Evolutionary conservation across 2,888 invertebrate genomes (phyloP).

Genomic region (Diaprepes abbreviatus): DNA sequence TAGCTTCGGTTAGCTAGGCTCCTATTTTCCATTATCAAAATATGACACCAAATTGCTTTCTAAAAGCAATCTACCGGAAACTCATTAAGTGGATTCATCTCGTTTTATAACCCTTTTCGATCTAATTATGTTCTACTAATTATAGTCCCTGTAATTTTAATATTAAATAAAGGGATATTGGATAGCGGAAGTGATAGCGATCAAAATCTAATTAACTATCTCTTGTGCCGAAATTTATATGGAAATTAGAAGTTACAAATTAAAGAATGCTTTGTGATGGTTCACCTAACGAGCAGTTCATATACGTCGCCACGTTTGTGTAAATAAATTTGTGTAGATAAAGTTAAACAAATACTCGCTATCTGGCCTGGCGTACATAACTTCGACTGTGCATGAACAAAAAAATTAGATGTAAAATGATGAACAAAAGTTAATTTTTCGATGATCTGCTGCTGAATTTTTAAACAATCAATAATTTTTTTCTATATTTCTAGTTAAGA

Average conservation of each 20-base stretch:
- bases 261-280: background rate
- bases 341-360: too few species aligned
- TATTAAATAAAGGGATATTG: constrained; percentile 19
- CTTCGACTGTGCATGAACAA: too few species aligned
- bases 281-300: background rate
- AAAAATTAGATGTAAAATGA: too few species aligned
- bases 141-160: constrained; percentile 8
- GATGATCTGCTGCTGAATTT: too few species aligned
- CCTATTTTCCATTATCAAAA: background rate
- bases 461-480: too few species aligned
- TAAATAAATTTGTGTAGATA: too few species aligned
- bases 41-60: constrained; percentile 2
- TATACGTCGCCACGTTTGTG: too few species aligned
- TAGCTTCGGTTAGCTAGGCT: too few species aligned
- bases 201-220: constrained; percentile 5
- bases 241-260: background rate
- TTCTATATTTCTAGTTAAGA: too few species aligned
- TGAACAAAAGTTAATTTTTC: too few species aligned
- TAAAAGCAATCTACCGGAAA: background rate
- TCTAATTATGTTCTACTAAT: constrained; percentile 16
- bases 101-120: constrained; percentile 18
- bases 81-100: background rate
- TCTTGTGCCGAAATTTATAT: background rate
- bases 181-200: background rate
- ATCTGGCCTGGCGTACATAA: too few species aligned